These are phyloP conservation scores for Caenorhabditis inopinata DNA, from an alignment of 1,140 invertebrate genomes.

Conservation along the genomic window DNA sequence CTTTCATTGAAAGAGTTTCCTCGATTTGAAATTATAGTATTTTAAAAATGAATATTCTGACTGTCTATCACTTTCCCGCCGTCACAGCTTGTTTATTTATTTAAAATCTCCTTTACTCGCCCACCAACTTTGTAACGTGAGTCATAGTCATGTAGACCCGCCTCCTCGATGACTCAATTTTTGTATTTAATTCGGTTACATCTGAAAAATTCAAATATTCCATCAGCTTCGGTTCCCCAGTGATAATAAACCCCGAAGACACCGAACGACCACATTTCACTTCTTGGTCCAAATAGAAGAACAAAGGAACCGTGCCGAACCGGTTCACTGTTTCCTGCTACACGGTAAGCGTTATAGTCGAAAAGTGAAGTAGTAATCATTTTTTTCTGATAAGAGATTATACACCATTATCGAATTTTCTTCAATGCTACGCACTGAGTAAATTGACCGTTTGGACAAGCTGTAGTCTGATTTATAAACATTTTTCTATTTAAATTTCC, in stretches of 20 bases:
- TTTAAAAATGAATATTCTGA: background rate
- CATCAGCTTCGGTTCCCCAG: background rate
- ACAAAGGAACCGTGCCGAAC: no score
- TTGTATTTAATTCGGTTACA: slow-evolving; percentile 2
- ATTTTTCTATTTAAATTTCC: no score
- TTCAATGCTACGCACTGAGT: background rate
- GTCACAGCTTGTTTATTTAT: background rate
- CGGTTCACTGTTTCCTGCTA: background rate
- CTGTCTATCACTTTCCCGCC: no score
- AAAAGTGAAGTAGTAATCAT: background rate
- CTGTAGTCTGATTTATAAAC: no score
- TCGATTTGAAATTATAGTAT: no score
- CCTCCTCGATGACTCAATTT: slow-evolving; percentile 2
- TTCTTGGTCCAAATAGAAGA: no score
- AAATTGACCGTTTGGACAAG: no score
- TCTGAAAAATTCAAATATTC: background rate
- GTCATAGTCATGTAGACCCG: slow-evolving; percentile 1
- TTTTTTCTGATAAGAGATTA: background rate
- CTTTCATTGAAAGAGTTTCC: no score
- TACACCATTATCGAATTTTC: background rate
- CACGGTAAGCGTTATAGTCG: background rate
- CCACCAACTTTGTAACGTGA: background rate
- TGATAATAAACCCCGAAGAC: no score
- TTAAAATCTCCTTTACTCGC: background rate
- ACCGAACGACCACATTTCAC: no score